Percentiles rank a stretch among this genome's conserved stretches.
Evolutionary conservation across 2,113 vertebrate species (phyloP).

Genomic region (Brevimyrus niger): DNA sequence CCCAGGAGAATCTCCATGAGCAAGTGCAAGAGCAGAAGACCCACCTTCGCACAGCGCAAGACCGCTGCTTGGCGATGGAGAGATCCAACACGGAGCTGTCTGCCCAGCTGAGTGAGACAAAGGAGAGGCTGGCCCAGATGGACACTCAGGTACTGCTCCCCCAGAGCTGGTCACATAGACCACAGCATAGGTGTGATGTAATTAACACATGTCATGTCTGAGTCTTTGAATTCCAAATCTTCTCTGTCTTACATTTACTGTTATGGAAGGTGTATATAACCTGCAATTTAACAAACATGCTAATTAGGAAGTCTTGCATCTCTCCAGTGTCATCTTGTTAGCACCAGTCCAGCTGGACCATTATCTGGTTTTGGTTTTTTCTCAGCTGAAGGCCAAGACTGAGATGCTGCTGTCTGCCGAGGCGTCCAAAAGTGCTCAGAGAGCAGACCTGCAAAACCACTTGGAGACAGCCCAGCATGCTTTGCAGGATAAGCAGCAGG

Average conservation of each 20-base stretch:
- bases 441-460: slow-evolving; percentile 89
- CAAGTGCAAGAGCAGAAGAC: slow-evolving; percentile 95
- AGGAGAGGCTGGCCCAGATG: slow-evolving; percentile 83
- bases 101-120: slow-evolving; percentile 80
- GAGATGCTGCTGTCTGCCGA: slow-evolving; percentile 89
- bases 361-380: slow-evolving; percentile 30
- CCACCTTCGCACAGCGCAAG: slow-evolving; percentile 78
- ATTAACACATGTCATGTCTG: background rate
- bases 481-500: slow-evolving; percentile 96
- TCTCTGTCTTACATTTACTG: background rate
- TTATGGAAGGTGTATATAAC: background rate
- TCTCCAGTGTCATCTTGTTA: background rate
- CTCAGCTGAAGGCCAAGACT: slow-evolving; percentile 91
- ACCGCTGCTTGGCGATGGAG: slow-evolving; percentile 80
- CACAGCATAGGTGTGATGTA: background rate
- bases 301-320: background rate
- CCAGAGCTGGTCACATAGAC: background rate
- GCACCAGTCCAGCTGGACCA: background rate
- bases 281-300: background rate
- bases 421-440: slow-evolving; percentile 86
- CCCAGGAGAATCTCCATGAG: slow-evolving; percentile 91
- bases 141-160: slow-evolving; percentile 77
- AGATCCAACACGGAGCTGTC: slow-evolving; percentile 70
- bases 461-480: slow-evolving; percentile 90
- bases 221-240: background rate